Conservation (phyloP, 2,113 vertebrate genomes). For the Zosterops pallidus region DNA sequence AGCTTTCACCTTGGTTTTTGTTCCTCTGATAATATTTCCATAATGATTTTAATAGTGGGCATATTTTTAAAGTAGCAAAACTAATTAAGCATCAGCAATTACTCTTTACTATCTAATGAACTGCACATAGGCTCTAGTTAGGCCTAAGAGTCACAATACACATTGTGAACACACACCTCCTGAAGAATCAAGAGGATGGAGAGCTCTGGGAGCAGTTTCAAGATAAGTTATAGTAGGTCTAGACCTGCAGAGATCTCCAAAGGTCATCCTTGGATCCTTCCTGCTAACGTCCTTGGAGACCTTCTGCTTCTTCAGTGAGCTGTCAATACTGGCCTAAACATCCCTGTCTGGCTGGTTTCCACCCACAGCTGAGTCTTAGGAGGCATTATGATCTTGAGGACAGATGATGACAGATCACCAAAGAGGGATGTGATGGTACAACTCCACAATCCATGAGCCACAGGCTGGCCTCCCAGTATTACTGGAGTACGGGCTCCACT, state of each 20-base stretch:
- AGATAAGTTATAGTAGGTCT: neutral
- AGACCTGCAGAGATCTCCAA: neutral
- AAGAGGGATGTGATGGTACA: neutral
- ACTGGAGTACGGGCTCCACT: fast-evolving
- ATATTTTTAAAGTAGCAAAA: neutral
- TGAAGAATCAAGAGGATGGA: neutral
- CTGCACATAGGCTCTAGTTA: neutral
- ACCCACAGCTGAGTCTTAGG: neutral
- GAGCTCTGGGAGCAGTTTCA: neutral
- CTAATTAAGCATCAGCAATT: neutral
- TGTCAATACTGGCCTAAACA: neutral
- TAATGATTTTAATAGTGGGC: neutral
- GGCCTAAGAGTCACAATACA: neutral
- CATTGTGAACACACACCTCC: neutral
- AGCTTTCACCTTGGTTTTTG: neutral
- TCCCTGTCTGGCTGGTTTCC: neutral
- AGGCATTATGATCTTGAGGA: neutral
- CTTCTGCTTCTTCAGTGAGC: neutral
- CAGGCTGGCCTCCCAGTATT: neutral
- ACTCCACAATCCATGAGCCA: neutral
- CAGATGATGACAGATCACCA: neutral
- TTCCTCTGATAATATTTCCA: neutral
- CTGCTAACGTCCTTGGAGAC: neutral
- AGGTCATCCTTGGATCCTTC: neutral
- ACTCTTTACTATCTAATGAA: neutral